Evolutionary conservation across 2,113 vertebrate genomes (phyloP).

Genomic region (Neotoma lepida): DNA sequence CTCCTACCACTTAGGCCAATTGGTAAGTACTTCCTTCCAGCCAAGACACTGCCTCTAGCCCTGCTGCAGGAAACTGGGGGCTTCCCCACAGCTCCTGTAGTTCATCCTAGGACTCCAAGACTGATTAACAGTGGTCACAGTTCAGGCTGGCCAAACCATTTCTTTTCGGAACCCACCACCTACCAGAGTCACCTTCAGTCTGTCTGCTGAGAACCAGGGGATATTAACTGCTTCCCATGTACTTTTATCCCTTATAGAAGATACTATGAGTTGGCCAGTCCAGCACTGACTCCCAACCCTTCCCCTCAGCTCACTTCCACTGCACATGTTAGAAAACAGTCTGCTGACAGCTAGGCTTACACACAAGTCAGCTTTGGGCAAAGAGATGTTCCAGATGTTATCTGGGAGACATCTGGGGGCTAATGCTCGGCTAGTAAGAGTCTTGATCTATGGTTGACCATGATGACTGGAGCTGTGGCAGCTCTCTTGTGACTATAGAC

Average conservation of each 20-base stretch:
- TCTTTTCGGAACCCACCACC: neutral
- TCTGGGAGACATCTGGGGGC: neutral
- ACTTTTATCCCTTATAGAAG: neutral
- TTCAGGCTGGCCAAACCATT: neutral
- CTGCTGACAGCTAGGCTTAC: neutral
- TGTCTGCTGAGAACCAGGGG: neutral
- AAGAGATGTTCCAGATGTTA: slow-evolving; percentile 22
- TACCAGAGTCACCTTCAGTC: neutral
- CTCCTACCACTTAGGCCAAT: neutral
- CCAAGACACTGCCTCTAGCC: neutral
- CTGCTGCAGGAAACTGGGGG: neutral
- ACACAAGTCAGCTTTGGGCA: neutral
- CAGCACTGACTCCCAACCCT: neutral
- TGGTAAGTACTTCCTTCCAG: slow-evolving; percentile 25
- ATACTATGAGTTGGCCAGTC: neutral
- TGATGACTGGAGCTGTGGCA: neutral
- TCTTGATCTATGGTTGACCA: slow-evolving; percentile 40
- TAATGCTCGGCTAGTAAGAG: slow-evolving; percentile 10
- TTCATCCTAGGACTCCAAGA: neutral
- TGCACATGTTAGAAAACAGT: neutral
- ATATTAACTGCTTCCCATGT: neutral
- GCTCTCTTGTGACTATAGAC: slow-evolving; percentile 43
- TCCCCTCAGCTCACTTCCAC: neutral
- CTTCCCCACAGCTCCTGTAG: neutral
- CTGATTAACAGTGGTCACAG: neutral